Base-by-base conservation (phyloP, 2,888 invertebrate genomes). In the Deilephila elpenor region DNA sequence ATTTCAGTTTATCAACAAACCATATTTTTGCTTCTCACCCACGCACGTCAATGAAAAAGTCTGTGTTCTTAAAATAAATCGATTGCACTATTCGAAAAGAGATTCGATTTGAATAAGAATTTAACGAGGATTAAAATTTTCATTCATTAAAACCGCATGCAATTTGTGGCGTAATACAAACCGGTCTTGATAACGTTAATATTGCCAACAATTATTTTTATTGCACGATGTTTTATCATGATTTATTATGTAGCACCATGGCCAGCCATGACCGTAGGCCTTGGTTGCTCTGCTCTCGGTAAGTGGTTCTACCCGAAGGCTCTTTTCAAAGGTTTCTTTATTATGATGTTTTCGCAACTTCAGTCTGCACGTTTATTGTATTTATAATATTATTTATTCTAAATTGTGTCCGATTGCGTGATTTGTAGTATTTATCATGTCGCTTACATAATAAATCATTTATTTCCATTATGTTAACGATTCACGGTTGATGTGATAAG, bases 181-280 rank as follows among this genome's bases (percentile, higher is more conserved):
- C 67, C 44, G 25, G 53, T 56, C 11, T 71, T 71, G 70, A 71
- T 71, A 71, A 56, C 53, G 34, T 71, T 74, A 32, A 76, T 51
- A 51, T 72, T 72, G 64, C 34, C 59, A 72, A 71, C 76, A 74
- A 78, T 77, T 79, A 77, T 78, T 76, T 81, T 79, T 77, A 73
- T 78, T 77, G 77, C 78, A 80, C 79, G 76, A 79, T 77, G 74
- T 81, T 80, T 80, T 78, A 78, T 82, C 79, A 77, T 80, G 79
- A 79, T 80, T 77, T 87, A 89, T 77, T 86, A 89, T 87, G 80
- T 90, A 83, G 91, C 80, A 87, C 91, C 89, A 90, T 91, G 88
- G 85, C 90, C 92, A 89, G 88, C 92, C 93, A 82, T 93, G 93
- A 93, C 93, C 88, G 86, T 77, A 81, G 88, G 90, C 93, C 93